Evolutionary conservation across 2,888 invertebrate species (phyloP).

Genomic region (Cryptus viduatorius): DNA sequence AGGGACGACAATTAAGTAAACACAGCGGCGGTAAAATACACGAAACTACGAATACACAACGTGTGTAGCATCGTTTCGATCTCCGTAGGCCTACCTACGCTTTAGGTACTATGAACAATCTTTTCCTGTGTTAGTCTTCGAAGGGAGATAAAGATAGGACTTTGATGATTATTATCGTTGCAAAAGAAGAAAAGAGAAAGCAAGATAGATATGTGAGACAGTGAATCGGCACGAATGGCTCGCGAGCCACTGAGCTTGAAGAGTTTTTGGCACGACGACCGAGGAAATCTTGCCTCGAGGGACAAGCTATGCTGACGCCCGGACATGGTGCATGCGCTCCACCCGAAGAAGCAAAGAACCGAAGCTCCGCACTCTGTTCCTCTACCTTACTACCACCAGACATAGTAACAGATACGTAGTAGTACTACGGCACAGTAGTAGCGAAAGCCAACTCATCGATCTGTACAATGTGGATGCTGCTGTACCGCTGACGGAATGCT

Average conservation of each 20-base stretch:
- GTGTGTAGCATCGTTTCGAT: too few relatives aligned
- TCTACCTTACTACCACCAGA: not conserved
- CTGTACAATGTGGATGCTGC: constrained; percentile 42
- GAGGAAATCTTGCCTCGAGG: constrained; percentile 31
- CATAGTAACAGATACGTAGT: not conserved
- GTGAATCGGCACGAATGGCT: constrained; percentile 56
- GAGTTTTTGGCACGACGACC: constrained; percentile 56
- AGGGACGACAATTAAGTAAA: not conserved
- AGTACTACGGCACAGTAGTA: constrained; percentile 5
- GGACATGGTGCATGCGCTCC: constrained; percentile 41
- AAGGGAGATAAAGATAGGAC: constrained; percentile 54
- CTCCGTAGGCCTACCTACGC: not conserved
- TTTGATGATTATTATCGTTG: constrained; percentile 52
- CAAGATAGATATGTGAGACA: constrained; percentile 39
- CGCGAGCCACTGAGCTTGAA: constrained; percentile 31
- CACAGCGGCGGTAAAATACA: not conserved
- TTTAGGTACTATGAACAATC: not conserved
- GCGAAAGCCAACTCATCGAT: constrained; percentile 43
- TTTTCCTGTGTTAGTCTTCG: constrained; percentile 13
- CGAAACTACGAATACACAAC: not conserved
- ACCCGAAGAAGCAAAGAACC: constrained; percentile 1
- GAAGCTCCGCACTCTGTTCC: constrained; percentile 6
- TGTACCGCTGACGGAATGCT: not conserved
- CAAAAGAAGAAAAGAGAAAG: constrained; percentile 34
- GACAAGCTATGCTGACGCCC: constrained; percentile 35